These are phyloP conservation scores for Macrophya alboannulata DNA, from an alignment of 2,888 invertebrate genomes.

Conservation along the genomic window DNA sequence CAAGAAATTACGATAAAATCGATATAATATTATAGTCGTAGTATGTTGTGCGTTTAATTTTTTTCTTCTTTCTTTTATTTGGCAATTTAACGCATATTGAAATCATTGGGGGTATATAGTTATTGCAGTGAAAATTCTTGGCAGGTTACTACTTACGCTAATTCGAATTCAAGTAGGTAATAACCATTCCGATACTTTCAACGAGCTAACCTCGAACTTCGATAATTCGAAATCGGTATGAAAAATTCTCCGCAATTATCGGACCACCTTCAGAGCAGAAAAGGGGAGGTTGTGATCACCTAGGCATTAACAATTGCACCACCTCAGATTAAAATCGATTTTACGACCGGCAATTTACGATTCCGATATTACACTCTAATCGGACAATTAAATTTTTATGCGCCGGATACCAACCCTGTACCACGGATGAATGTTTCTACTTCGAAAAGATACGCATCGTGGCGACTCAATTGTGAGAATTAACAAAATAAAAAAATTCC, in stretches of 20 bases:
- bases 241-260: conserved; percentile 74
- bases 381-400: conserved; percentile 50
- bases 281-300: conserved; percentile 62
- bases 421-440: conserved; percentile 24
- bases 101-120: background rate
- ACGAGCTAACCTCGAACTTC: conserved; percentile 63
- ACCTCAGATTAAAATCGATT: conserved; percentile 71
- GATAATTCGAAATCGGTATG: conserved; percentile 68
- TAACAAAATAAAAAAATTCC: background rate
- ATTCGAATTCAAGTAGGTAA: conserved; percentile 70
- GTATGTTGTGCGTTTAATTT: background rate
- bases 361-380: conserved; percentile 48
- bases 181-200: conserved; percentile 69
- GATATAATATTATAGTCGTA: background rate
- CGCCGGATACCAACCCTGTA: background rate
- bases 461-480: conserved; percentile 24
- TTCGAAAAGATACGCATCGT: background rate
- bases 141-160: conserved; percentile 64
- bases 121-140: conserved; percentile 37
- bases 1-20: background rate
- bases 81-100: background rate
- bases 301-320: conserved; percentile 68
- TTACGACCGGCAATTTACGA: conserved; percentile 57
- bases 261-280: conserved; percentile 63
- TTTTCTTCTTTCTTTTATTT: background rate